Conservation (phyloP, 2,888 invertebrate species). For the Zaprionus lineosus region DNA sequence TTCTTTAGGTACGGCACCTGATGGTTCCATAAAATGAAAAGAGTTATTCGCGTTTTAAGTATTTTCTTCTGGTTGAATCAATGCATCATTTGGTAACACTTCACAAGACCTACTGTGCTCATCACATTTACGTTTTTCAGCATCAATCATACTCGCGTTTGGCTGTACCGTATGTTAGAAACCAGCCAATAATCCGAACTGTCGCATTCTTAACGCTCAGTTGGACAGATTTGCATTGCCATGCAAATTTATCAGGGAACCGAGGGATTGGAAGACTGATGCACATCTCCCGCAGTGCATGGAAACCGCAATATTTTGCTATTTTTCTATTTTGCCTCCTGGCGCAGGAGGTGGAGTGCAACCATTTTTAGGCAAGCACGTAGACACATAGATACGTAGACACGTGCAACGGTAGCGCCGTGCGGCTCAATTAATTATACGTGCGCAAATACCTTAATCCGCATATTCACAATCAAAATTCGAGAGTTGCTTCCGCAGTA, state of each 20-base stretch:
- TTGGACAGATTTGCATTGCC: slow-evolving; percentile 49
- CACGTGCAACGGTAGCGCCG: slow-evolving; percentile 45
- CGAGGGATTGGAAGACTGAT: slow-evolving; percentile 29
- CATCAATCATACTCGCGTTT: slow-evolving; percentile 15
- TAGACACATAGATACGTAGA: too few relatives aligned
- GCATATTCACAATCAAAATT: slow-evolving; percentile 74
- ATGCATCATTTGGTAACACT: background rate
- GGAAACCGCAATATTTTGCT: slow-evolving; percentile 45
- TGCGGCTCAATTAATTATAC: slow-evolving; percentile 79
- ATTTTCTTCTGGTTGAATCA: too few relatives aligned
- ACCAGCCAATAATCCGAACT: slow-evolving; percentile 37
- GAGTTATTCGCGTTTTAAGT: too few relatives aligned
- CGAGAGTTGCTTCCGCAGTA: slow-evolving; percentile 53
- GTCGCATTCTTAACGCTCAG: slow-evolving; percentile 49
- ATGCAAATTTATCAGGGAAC: slow-evolving; percentile 45
- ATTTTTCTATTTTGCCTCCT: background rate
- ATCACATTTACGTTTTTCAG: slow-evolving; percentile 6
- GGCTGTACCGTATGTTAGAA: background rate
- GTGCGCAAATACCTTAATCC: slow-evolving; percentile 78
- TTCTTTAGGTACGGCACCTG: too few relatives aligned
- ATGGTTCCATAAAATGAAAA: too few relatives aligned
- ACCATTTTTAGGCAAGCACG: slow-evolving; percentile 19
- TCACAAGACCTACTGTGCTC: background rate
- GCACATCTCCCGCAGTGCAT: slow-evolving; percentile 52
- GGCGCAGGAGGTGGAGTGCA: background rate